Base-by-base conservation (phyloP, 2,797 vertebrate species). In the Microtus agrestis region DNA sequence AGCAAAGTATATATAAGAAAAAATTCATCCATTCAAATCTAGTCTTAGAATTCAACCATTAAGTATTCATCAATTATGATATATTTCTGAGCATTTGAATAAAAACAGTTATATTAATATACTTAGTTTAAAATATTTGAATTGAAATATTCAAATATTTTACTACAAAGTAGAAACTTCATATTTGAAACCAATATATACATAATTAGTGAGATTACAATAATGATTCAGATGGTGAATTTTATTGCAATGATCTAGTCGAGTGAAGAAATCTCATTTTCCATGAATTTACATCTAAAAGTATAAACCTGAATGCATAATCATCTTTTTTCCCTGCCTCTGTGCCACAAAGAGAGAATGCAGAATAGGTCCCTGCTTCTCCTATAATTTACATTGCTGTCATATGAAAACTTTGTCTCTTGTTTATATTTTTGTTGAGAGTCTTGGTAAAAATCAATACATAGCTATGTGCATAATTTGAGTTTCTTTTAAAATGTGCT, bases 401-500 rank as follows among this genome's bases (percentile, higher is more conserved):
- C 56, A 71, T 69, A 80, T 7, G 37, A 69, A 76, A 63, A 37
- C 73, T 25, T 25, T 46, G 19, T 54, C 74, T 69, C 71, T 78
- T 29, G 63, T 87, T 63, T 76, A 27, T 81, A 29, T 92, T 76
- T 89, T 92, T 31, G 56, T 67, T 80, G 6, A 89, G 6, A 56
- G 10, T 90, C 5, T 56, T 27, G 59, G 54, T 81, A 21, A 77
- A 77, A 54, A 90, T 80, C 88, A 89, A n/a, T 31, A 51, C 19
- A 48, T 87, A 56, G 25, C n/a, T 21, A 25, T n/a, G 10, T 56
- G 9, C 63, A 12, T 71, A 27, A 82, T 84, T 71, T 63, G 19
- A 77, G 13, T 71, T 96, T 84, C n/a, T 89, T 37, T 19, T 6
- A 96, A 96, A 92, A 77, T 6, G 2, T 94, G 54, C 34, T 91